Conservation (phyloP, 2,113 vertebrate genomes). For the Oxyruncus cristatus region DNA sequence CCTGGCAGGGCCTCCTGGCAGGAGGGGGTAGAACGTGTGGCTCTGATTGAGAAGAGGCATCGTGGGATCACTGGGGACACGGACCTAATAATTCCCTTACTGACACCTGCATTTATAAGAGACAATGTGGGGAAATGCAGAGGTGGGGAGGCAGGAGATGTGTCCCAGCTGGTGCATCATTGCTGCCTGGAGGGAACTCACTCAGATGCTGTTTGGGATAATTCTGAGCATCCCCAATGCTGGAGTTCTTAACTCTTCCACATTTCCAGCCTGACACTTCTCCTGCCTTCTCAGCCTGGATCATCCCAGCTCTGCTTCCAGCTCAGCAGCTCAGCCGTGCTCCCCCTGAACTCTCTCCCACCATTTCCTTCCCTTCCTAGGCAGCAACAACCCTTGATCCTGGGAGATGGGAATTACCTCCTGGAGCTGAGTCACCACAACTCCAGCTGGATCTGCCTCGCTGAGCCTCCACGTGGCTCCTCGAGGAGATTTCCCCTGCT, state of each 20-base stretch:
- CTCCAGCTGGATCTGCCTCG: neutral
- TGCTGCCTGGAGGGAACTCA: neutral
- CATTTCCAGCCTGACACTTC: neutral
- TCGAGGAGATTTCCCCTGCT: neutral
- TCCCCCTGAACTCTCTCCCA: neutral
- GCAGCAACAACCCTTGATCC: neutral
- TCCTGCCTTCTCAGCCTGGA: neutral
- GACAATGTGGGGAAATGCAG: neutral
- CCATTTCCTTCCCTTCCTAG: neutral
- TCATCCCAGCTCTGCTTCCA: neutral
- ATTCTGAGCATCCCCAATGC: neutral
- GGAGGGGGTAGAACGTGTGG: neutral
- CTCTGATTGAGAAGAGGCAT: neutral
- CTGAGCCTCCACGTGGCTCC: rapidly evolving
- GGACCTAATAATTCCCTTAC: neutral
- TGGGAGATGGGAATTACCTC: neutral
- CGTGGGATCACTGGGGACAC: neutral
- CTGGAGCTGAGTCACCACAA: neutral
- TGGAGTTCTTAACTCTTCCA: neutral
- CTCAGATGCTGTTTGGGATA: neutral
- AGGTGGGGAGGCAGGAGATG: neutral
- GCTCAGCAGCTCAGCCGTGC: neutral
- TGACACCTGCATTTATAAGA: neutral
- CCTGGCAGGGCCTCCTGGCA: neutral
- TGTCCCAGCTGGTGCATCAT: neutral